A percentile compares a stretch with the other conserved stretches of the same genome.
Evolutionary conservation across 1,140 invertebrate species (phyloP).

Genomic region (Caerostris darwini): DNA sequence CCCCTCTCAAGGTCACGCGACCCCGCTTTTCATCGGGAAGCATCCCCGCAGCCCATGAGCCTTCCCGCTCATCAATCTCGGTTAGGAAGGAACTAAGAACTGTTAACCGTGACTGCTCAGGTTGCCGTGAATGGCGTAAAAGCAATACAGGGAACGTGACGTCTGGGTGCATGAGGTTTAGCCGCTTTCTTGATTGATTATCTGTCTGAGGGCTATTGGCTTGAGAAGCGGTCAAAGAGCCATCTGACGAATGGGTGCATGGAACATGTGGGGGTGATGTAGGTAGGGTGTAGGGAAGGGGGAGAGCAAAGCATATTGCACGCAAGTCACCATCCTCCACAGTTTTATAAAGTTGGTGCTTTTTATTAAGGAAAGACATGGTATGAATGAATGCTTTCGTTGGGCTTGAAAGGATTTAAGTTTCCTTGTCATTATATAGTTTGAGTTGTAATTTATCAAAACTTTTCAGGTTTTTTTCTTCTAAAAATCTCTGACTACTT

Average conservation of each 20-base stretch:
- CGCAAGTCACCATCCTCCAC: too few species aligned
- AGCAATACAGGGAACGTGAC: constrained; percentile 1
- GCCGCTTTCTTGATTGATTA: constrained; percentile 26
- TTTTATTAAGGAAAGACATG: too few species aligned
- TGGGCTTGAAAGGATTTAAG: too few species aligned
- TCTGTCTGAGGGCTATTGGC: constrained; percentile 16
- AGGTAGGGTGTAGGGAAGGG: too few species aligned
- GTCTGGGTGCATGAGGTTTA: constrained; percentile 40
- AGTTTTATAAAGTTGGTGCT: too few species aligned
- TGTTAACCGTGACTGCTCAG: constrained; percentile 7
- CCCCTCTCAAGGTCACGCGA: not conserved
- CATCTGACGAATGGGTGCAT: not conserved
- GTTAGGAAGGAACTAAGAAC: constrained; percentile 40
- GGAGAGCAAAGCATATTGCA: too few species aligned
- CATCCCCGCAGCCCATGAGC: not conserved
- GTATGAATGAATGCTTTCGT: too few species aligned
- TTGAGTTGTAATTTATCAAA: too few species aligned
- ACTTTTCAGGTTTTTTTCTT: too few species aligned
- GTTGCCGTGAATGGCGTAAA: not conserved
- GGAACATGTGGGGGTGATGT: too few species aligned
- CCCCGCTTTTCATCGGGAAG: not conserved
- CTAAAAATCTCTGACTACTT: too few species aligned
- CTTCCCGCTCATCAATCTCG: constrained; percentile 25
- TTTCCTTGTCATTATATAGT: too few species aligned
- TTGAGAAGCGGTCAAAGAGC: not conserved